phyloP scores from a whole-genome alignment of 2,113 vertebrate species.

The Bolborhynchus lineola region DNA sequence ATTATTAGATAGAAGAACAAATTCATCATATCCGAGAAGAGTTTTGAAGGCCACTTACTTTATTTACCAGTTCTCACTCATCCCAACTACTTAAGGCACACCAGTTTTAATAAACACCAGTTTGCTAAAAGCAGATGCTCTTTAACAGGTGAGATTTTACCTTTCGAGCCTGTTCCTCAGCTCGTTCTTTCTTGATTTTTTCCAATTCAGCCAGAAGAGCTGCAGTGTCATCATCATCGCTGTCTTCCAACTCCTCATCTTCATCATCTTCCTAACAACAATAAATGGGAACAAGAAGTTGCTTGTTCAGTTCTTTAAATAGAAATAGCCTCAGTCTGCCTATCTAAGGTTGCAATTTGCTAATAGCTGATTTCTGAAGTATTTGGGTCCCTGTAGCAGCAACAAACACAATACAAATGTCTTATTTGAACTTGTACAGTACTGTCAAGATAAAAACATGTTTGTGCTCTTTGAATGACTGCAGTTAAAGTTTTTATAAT shows the following conservation, averaged over 20 bases:
- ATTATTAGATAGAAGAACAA: neutral
- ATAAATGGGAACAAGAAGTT: neutral
- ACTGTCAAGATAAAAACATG: neutral
- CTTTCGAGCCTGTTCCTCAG: conserved; percentile 94
- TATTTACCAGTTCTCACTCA: neutral
- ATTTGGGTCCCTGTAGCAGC: neutral
- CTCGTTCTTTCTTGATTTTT: conserved; percentile 97
- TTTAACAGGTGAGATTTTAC: conserved; percentile 64
- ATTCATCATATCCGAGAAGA: neutral
- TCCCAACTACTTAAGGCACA: neutral
- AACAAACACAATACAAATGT: neutral
- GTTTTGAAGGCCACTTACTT: neutral
- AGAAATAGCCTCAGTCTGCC: neutral
- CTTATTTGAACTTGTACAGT: neutral
- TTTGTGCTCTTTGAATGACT: neutral
- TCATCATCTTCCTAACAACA: conserved; percentile 77
- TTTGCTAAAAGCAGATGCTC: neutral
- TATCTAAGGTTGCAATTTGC: neutral
- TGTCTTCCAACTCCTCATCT: conserved; percentile 90
- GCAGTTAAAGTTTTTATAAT: neutral
- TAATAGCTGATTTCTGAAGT: neutral
- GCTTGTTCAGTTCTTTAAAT: neutral
- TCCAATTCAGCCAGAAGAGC: conserved; percentile 95
- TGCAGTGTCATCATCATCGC: conserved; percentile 93
- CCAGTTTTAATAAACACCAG: neutral